Base-by-base conservation (phyloP, 2,797 vertebrate genomes). In the Chromis chromis region DNA sequence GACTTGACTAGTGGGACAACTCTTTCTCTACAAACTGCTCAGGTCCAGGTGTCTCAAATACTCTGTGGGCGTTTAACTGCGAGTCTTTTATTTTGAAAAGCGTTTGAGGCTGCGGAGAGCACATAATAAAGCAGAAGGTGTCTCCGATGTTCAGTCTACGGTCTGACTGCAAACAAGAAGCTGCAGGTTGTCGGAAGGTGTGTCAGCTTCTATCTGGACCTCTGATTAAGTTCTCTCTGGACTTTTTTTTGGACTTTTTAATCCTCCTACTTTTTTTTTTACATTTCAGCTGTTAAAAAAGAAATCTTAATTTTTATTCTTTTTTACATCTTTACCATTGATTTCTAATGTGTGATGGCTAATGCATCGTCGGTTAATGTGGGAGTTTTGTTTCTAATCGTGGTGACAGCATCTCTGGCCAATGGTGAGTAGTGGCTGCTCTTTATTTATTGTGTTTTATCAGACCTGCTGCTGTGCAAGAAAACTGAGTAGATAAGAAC, bases 311-410 rank as follows among this genome's bases (percentile, higher is more conserved):
- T 11, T 77, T 44, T 21, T 48, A n/a, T 39, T 13, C 16, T 17
- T 50, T 54, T 33, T 33, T 21, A 48, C 46, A 21, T 11, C 1
- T 21, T 48, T 48, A 10, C n/a, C 9, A 64, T 53, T 44, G 0
- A 6, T 76, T 56, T 61, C 10, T 42, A 9, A 57, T 85, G 79
- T 74, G 83, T 84, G 72, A 95, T 95, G 93, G 93, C 92, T 90
- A 70, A 72, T 62, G 78, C 54, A 22, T 82, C 89, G 46, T 65
- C 72, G 50, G 31, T 86, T 83, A 88, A 92, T 88, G 65, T 93
- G 79, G 89, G 90, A 88, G 70, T 94, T 88, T 86, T 93, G 70
- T 69, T 94, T 86, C 76, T 94, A 21, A 81, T 94, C 63, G 86
- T 89, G 77, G 65, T 93, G 59, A 80, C 87, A 77, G 81, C 87